Conservation (phyloP, 2,113 vertebrate species). For the Notarius quadriscutis region DNA sequence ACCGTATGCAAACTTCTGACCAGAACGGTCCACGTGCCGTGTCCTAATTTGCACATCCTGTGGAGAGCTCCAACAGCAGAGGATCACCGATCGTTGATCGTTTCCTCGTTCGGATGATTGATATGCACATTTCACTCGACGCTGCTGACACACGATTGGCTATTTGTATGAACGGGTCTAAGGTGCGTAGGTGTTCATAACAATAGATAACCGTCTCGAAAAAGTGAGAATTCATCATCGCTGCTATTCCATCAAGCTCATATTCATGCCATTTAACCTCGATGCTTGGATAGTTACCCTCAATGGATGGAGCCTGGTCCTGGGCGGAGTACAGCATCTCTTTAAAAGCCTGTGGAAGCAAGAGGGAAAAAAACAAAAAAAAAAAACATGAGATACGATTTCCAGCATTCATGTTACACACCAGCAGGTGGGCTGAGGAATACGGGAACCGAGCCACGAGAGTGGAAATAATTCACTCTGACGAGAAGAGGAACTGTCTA, state of each 20-base stretch:
- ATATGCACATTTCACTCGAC: not conserved
- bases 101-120: not conserved
- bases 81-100: too few relatives aligned
- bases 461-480: constrained; percentile 1
- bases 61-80: too few relatives aligned
- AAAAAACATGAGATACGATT: constrained; percentile 24
- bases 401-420: constrained; percentile 35
- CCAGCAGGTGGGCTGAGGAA: constrained; percentile 29
- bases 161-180: not conserved
- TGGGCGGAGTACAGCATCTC: constrained; percentile 98
- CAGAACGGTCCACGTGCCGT: not conserved
- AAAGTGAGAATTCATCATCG: not conserved
- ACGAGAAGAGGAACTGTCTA: constrained; percentile 36
- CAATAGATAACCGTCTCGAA: not conserved
- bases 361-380: not conserved
- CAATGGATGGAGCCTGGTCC: constrained; percentile 96
- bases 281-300: constrained; percentile 70
- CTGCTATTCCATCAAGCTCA: not conserved
- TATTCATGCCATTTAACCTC: too few relatives aligned
- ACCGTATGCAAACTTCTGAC: too few relatives aligned
- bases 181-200: not conserved
- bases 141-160: not conserved
- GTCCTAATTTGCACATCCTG: not conserved
- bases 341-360: constrained; percentile 86
- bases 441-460: constrained; percentile 32